Evolutionary conservation across 2,797 vertebrate species (phyloP), one percentile per base, ranked within the genome.

Genomic region (Gouania willdenowi): DNA sequence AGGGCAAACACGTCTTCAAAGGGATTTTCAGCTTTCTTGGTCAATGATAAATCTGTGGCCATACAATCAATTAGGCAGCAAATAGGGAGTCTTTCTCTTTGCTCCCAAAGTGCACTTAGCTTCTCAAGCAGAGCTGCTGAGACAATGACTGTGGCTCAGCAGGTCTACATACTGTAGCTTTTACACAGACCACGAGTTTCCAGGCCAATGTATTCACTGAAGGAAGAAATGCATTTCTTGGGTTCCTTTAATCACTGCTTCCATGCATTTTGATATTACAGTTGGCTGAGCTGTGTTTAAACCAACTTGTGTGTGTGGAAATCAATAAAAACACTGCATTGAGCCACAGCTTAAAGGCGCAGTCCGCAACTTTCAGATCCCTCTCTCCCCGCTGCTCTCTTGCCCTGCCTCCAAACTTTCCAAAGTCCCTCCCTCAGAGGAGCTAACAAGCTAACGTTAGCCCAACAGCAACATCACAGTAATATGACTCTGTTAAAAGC

Each of bases 41-140:
- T 30, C 28, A 18, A 7, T 4, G 15, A 26, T 13, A 22, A 37
- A 32, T 37, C 8, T 39, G 3, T 16, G 21, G 3, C n/a, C 24
- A 38, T 24, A 35, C 25, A 47, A 42, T 42, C 16, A 51, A 38
- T 58, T 30, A 33, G 31, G 34, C 27, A 46, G 21, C 21, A 55
- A 50, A 62, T 37, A 16, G 9, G 13, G 12, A 19, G n/a, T n/a
- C 3, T 41, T n/a, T 28, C 25, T 18, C 26, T 47, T 22, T 45
- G 14, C 2, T 25, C 45, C 31, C 12, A 25, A 41, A 23, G 26
- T 36, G 19, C 18, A 33, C 29, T 25, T 13, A 20, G 6, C 17
- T 36, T 44, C 41, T 49, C 15, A 51, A 36, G 37, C 12, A 19
- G 60, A 44, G 38, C n/a, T 23, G 33, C 11, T 33, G 36, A 41